A percentile compares a stretch with the other conserved stretches of the same genome.
These are phyloP conservation scores for Aphaenogaster rudis DNA, from an alignment of 1,140 invertebrate species.

Conservation along the genomic window DNA sequence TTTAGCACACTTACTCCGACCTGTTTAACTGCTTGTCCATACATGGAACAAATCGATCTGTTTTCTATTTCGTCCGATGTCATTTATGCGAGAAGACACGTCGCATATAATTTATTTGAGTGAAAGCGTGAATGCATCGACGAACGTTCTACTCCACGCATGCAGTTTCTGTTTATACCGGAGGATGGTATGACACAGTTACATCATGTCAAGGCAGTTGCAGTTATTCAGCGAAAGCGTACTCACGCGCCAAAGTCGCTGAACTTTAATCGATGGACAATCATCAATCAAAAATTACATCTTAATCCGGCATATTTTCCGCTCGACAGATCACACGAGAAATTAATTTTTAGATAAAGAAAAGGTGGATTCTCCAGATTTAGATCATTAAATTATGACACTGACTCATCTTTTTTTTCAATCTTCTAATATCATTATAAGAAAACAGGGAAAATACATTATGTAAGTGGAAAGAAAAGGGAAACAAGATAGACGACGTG, in stretches of 20 bases:
- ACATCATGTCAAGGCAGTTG: conserved; percentile 31
- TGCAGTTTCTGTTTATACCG: conserved; percentile 32
- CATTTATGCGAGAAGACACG: neutral
- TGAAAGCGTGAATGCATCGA: conserved; percentile 55
- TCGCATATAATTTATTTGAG: conserved; percentile 24
- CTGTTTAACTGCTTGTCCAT: neutral
- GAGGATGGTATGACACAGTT: conserved; percentile 42
- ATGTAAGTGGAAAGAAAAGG: neutral
- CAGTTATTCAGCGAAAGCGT: conserved; percentile 42
- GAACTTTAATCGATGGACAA: neutral
- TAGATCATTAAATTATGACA: neutral
- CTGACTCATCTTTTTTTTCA: neutral
- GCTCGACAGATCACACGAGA: neutral
- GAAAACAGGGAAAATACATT: neutral
- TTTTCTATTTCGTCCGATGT: neutral
- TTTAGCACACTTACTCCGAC: neutral
- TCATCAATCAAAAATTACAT: neutral
- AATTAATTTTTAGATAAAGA: neutral
- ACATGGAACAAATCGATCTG: neutral
- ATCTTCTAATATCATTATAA: neutral
- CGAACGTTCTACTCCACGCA: neutral
- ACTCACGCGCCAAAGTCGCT: neutral
- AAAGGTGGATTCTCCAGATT: neutral
- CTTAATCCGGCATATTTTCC: neutral
- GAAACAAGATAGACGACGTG: neutral